These are phyloP conservation scores for Subanguina moxae DNA, from an alignment of 1,140 invertebrate genomes.

Conservation along the genomic window DNA sequence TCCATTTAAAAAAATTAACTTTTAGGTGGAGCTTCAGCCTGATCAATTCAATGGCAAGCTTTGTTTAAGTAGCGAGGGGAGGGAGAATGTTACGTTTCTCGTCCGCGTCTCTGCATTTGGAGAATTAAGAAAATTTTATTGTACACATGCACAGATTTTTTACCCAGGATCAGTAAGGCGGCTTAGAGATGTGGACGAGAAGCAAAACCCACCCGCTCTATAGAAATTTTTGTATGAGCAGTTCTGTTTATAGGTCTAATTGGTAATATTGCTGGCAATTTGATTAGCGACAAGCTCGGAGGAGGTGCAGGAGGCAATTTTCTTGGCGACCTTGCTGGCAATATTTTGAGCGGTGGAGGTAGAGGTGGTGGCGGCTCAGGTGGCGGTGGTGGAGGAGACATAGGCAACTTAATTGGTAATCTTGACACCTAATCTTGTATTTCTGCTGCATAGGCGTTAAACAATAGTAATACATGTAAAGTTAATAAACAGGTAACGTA, in stretches of 20 bases:
- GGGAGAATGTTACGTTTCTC: no score
- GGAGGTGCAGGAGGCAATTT: conserved; percentile 43
- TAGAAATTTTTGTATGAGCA: not conserved
- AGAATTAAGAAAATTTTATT: no score
- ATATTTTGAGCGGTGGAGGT: conserved; percentile 20
- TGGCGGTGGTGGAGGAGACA: conserved; percentile 37
- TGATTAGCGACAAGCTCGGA: conserved; percentile 50
- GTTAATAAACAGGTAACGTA: not conserved
- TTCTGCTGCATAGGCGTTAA: no score
- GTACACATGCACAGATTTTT: no score
- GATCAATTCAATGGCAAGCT: conserved; percentile 53
- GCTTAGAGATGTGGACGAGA: no score
- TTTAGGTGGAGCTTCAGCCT: conserved; percentile 50
- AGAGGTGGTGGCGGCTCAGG: conserved; percentile 21
- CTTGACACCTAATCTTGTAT: no score
- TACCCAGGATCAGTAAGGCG: no score
- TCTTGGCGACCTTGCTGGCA: conserved; percentile 32
- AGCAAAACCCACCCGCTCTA: no score
- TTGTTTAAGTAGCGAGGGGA: no score
- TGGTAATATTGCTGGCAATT: conserved; percentile 55
- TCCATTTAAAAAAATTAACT: conserved; percentile 1
- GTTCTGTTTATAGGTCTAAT: conserved; percentile 29
- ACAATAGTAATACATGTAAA: no score
- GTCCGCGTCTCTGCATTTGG: no score
- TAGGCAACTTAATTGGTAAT: conserved; percentile 22